phyloP scores from a whole-genome alignment of 2,888 invertebrate genomes.

The Cephus pygmeus region DNA sequence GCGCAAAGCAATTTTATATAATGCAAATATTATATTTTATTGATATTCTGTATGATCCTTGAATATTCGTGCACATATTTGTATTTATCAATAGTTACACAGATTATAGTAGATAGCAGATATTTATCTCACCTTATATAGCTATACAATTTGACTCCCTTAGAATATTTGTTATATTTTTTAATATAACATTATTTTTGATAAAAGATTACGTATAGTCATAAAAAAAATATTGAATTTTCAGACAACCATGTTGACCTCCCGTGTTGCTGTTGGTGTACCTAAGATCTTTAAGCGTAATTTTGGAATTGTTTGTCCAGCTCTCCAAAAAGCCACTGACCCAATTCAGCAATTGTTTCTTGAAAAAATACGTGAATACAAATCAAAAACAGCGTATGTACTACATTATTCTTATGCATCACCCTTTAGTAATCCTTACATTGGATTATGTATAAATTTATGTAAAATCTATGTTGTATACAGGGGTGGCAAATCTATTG shows the following conservation, averaged over 20 bases:
- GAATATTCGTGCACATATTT: not conserved
- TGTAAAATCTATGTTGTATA: not conserved
- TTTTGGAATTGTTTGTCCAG: conserved; percentile 78
- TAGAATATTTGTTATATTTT: not conserved
- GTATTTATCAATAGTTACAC: not conserved
- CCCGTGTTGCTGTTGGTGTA: conserved; percentile 38
- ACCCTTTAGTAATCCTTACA: not conserved
- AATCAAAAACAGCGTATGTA: conserved; percentile 85
- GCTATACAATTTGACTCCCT: not conserved
- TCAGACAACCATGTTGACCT: conserved; percentile 47
- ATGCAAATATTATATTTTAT: not conserved
- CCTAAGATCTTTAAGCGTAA: conserved; percentile 69
- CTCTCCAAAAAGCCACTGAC: conserved; percentile 79
- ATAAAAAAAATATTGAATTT: not conserved
- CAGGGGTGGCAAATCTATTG: conserved; percentile 87
- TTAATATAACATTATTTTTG: not conserved
- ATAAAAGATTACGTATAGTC: not conserved
- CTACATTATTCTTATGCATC: conserved; percentile 4
- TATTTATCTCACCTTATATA: not conserved
- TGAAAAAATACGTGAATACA: conserved; percentile 92
- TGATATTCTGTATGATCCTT: not conserved
- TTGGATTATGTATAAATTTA: not conserved
- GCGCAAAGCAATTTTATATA: not conserved
- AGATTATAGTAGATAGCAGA: not conserved
- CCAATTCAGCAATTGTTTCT: conserved; percentile 95